phyloP scores from a whole-genome alignment of 37 sponge, comb jelly and placozoan species.

The Chondrosia reniformis region DNA sequence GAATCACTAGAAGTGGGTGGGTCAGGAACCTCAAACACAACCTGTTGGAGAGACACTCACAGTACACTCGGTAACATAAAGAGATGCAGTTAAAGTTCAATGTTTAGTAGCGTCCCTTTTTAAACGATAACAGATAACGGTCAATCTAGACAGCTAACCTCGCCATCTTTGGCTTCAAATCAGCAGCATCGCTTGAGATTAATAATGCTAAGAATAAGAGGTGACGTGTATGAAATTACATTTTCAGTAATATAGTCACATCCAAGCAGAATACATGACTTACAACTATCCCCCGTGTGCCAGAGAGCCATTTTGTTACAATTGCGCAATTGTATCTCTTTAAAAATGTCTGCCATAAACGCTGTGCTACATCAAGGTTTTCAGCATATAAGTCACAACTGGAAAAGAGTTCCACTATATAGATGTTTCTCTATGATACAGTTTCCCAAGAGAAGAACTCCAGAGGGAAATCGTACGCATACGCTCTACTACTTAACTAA shows the following conservation, averaged over 20 bases:
- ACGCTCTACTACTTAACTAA: not conserved
- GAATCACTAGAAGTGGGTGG: constrained; percentile 6
- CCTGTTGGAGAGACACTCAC: not conserved
- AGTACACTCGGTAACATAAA: not conserved
- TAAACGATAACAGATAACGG: no score
- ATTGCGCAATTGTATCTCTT: not conserved
- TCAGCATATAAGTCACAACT: not conserved
- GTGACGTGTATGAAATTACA: no score
- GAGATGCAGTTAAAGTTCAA: not conserved
- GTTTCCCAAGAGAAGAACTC: constrained; percentile 42
- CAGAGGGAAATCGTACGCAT: constrained; percentile 51
- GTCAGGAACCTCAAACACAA: not conserved
- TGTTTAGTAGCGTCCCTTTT: no score
- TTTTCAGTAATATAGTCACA: no score
- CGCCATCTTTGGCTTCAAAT: no score
- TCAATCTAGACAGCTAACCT: no score
- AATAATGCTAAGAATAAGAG: no score
- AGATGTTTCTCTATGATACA: constrained; percentile 15
- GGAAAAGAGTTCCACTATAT: not conserved
- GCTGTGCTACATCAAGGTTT: no score
- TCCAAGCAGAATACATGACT: not conserved
- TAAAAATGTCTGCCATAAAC: no score
- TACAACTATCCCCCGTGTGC: constrained; percentile 7
- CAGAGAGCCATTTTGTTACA: not conserved
- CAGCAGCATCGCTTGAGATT: no score